These are phyloP conservation scores for Argentina silus DNA, from an alignment of 2,797 vertebrate species.

Conservation along the genomic window DNA sequence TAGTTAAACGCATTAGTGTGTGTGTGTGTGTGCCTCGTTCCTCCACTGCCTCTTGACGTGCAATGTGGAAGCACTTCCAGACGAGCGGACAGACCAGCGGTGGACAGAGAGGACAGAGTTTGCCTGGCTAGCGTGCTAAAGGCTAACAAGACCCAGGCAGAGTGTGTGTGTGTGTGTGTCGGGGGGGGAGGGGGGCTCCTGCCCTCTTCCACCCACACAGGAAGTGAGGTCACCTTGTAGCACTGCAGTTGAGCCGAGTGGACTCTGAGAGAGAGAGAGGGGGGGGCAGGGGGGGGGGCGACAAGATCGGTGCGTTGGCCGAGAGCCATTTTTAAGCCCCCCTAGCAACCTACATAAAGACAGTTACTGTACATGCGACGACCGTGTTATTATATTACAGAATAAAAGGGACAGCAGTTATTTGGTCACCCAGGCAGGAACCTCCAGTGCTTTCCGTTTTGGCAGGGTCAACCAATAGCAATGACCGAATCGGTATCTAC, in stretches of 20 bases:
- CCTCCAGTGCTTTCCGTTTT: not conserved
- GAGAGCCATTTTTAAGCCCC: constrained; percentile 59
- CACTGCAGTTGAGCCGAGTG: constrained; percentile 58
- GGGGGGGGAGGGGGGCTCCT: constrained; percentile 43
- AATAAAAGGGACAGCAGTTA: constrained; percentile 15
- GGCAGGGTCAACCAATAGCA: constrained; percentile 13
- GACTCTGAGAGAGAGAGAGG: constrained; percentile 57
- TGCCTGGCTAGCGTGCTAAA: constrained; percentile 53
- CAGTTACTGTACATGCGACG: constrained; percentile 24
- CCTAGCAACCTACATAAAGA: constrained; percentile 49
- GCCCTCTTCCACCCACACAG: constrained; percentile 77
- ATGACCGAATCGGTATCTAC: constrained; percentile 20
- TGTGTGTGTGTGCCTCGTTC: constrained; percentile 45
- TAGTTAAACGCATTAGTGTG: constrained; percentile 72
- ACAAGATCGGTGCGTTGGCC: constrained; percentile 69
- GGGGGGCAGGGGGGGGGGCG: constrained; percentile 54
- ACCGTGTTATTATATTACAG: constrained; percentile 17
- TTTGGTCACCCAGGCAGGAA: not conserved
- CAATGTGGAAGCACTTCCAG: constrained; percentile 60
- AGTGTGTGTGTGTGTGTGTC: constrained; percentile 9
- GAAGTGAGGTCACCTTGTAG: constrained; percentile 76
- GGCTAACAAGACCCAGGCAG: constrained; percentile 68
- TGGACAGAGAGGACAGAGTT: constrained; percentile 35
- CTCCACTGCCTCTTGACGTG: constrained; percentile 48
- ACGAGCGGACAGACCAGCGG: constrained; percentile 28